Conservation (phyloP, 2,113 vertebrate genomes). For the Muntiacus reevesi region DNA sequence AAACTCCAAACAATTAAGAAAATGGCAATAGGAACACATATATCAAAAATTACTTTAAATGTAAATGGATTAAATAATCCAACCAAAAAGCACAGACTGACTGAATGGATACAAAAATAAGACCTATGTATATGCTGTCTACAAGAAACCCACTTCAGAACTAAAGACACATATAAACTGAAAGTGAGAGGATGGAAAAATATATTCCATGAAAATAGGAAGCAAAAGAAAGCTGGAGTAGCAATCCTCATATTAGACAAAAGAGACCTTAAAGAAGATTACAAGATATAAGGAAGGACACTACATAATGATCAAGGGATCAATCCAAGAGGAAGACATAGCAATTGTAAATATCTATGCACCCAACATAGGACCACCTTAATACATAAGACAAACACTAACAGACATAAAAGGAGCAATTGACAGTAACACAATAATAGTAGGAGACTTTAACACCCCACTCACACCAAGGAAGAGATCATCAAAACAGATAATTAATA, state of each 20-base stretch:
- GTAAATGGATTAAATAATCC: not conserved
- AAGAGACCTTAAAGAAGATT: not conserved
- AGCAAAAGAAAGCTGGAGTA: not conserved
- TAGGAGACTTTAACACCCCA: not conserved
- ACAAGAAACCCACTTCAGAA: not conserved
- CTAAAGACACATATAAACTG: not conserved
- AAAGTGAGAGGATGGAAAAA: not conserved
- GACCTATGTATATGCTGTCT: not conserved
- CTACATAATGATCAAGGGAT: not conserved
- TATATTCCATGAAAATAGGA: not conserved
- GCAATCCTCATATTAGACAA: not conserved
- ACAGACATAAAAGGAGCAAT: not conserved
- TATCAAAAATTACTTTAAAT: too few species aligned
- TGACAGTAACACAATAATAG: not conserved
- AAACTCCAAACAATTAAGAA: too few species aligned
- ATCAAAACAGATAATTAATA: not conserved
- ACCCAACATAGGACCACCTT: not conserved
- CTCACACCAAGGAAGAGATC: not conserved
- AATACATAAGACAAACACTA: not conserved
- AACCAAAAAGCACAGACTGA: not conserved
- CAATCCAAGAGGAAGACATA: not conserved
- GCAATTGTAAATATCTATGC: not conserved
- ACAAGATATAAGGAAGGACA: not conserved
- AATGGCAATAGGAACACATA: too few species aligned
- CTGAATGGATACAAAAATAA: not conserved